Evolutionary conservation across 2,113 vertebrate species (phyloP).

Genomic region (Megalops atlanticus): DNA sequence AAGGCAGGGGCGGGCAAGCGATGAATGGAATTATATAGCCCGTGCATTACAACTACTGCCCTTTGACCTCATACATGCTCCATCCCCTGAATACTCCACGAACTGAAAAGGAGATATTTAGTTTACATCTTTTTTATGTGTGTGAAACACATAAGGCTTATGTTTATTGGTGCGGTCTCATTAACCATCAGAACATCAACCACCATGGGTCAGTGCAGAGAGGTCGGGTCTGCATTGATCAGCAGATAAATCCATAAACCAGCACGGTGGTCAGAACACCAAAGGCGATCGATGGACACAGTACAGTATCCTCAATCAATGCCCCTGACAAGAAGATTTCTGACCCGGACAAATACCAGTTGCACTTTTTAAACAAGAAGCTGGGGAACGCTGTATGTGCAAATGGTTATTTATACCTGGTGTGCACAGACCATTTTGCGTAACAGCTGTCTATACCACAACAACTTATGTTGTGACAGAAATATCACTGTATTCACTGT

Average conservation of each 20-base stretch:
- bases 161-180: neutral
- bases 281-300: slow-evolving; percentile 12
- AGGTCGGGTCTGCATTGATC: neutral
- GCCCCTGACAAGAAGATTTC: neutral
- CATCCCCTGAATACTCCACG: neutral
- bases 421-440: neutral
- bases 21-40: neutral
- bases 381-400: neutral
- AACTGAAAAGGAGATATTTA: neutral
- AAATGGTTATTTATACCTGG: neutral
- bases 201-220: neutral
- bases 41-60: too few species aligned
- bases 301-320: slow-evolving; percentile 6
- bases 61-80: neutral
- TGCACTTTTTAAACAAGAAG: neutral
- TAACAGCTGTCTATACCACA: too few species aligned
- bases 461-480: too few species aligned
- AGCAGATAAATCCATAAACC: slow-evolving; percentile 7
- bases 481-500: too few species aligned
- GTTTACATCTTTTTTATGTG: too few species aligned
- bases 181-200: neutral
- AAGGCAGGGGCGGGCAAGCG: too few species aligned
- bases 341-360: neutral
- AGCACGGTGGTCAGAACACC: neutral
- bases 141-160: neutral